Base-by-base conservation (phyloP, 2,888 invertebrate genomes). In the Leucophora obtusa region DNA sequence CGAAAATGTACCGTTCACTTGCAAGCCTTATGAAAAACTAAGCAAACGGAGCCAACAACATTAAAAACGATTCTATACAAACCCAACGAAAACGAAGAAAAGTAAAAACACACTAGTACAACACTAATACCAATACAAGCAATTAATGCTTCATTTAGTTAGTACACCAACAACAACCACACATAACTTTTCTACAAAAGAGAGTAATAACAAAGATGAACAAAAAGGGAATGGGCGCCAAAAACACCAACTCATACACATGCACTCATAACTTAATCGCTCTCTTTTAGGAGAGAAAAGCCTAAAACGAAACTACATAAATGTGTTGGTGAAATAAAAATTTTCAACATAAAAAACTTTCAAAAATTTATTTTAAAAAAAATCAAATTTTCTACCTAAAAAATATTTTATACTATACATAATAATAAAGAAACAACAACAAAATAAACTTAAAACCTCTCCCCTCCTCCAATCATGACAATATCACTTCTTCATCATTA, bases 1-100 rank as follows among this genome's bases (percentile, higher is more conserved):
- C 81, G 77, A 73, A 73, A 81, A 70, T 70, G 81, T 77, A 77
- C 79, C 79, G 82, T 82, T 79, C 82, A 73, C 68, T 79, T 62
- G 76, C 75, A 82, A 76, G 73, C 82, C 74, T 72, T 76, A 68
- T 77, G 82, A 79, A 82, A 82, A 82, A 82, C 82, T 82, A 79
- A 82, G 71, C 78, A 78, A 71, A 68, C 79, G 78, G 79, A 79
- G 82, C 79, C 81, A 81, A 74, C 81, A 77, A 60, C 63, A 81
- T 77, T 77, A 74, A 74, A 75, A 66, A 60, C 73, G 33, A 77
- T 77, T 81, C 63, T 58, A 38, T 21, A 69, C 72, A 43, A 33
- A 54, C 59, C 59, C 65, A 73, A 71, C 53, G 58, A 66, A 59
- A 47, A 33, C 0, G 6, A 47, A 43, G 54, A 54, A 58, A 50